A percentile compares a stretch with the other conserved stretches of the same genome.
These are phyloP conservation scores for Panthera uncia DNA, from an alignment of 2,113 vertebrate species.

Conservation along the genomic window DNA sequence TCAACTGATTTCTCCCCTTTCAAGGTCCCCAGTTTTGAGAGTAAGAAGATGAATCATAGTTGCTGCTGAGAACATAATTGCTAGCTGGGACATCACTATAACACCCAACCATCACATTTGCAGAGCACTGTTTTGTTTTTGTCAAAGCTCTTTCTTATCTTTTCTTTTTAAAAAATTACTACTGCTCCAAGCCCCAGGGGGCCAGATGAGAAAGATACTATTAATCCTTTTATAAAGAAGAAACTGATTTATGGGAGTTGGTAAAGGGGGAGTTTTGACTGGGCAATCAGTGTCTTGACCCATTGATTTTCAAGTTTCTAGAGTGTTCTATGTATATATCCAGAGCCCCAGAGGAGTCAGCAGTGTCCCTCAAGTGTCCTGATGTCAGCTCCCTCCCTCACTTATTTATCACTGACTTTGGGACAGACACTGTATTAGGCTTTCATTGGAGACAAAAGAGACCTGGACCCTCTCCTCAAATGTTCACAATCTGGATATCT, in stretches of 20 bases:
- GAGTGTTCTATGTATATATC: not conserved
- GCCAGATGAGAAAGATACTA: slow-evolving; percentile 45
- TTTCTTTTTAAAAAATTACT: slow-evolving; percentile 2
- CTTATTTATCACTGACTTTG: slow-evolving; percentile 43
- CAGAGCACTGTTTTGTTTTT: slow-evolving; percentile 61
- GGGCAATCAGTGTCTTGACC: slow-evolving; percentile 5
- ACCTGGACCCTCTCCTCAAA: not conserved
- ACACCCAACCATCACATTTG: slow-evolving; percentile 67
- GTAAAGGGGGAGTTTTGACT: not conserved
- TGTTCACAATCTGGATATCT: not conserved
- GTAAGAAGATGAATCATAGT: slow-evolving; percentile 63
- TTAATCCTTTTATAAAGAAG: slow-evolving; percentile 50
- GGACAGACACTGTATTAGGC: not conserved
- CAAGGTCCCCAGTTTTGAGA: slow-evolving; percentile 61
- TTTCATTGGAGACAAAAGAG: not conserved
- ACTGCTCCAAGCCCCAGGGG: slow-evolving; percentile 19
- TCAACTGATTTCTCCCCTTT: slow-evolving; percentile 60
- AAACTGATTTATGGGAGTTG: slow-evolving; percentile 42
- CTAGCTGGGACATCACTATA: slow-evolving; percentile 67
- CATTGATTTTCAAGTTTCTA: slow-evolving; percentile 39
- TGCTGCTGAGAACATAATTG: slow-evolving; percentile 60
- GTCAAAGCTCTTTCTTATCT: slow-evolving; percentile 51
- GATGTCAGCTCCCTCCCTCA: not conserved
- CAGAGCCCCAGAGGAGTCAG: not conserved
- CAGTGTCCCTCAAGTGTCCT: not conserved